Base-by-base conservation (phyloP, 2,888 invertebrate species). In the Trisateles emortualis region DNA sequence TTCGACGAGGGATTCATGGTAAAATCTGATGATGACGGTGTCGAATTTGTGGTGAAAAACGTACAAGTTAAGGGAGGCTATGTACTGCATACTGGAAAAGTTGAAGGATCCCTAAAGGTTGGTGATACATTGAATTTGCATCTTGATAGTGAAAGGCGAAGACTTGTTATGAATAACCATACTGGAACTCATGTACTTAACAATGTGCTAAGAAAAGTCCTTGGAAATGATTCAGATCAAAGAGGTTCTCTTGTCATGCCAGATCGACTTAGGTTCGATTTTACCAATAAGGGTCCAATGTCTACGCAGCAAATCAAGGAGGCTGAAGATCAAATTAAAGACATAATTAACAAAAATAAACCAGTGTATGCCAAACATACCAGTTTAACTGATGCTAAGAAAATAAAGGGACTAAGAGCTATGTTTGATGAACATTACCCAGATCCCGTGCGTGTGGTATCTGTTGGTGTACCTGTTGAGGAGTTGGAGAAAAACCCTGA, bases 391-490 rank as follows among this genome's bases (percentile, higher is more conserved):
- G 92, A 96, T 52, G 99, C 99, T 10, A 99, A 99, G 93, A 96
- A 96, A 63, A 97, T 99, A 61, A 95, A 96, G 64, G 99, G 99
- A 2, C 92, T 99, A 32, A 95, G 99, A 62, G 99, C 99, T 16
- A 99, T 99, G 90, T 99, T 99, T 91, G 99, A 98, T 85, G 99
- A 99, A 94, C 97, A 98, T 9, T 99, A 99, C 86, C 99, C 99
- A 0, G 99, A 99, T 93, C 98, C 99, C 4, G 97, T 98, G 2
- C 94, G 97, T 72, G 95, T 99, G 4, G 98, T 99, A 35, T 97
- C 98, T 19, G 96, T 99, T 69, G 99, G 99, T 14, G 94, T 98
- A 35, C 95, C 99, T 0, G 96, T 99, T 4, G 98, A 99, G 69
- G 94, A 97, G 38, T 93, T 99, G 36, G 96, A 98, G 81, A 93